Percentiles rank a stretch among this genome's conserved stretches.
These are phyloP conservation scores for Pantala flavescens DNA, from an alignment of 1,140 invertebrate species.

Conservation along the genomic window DNA sequence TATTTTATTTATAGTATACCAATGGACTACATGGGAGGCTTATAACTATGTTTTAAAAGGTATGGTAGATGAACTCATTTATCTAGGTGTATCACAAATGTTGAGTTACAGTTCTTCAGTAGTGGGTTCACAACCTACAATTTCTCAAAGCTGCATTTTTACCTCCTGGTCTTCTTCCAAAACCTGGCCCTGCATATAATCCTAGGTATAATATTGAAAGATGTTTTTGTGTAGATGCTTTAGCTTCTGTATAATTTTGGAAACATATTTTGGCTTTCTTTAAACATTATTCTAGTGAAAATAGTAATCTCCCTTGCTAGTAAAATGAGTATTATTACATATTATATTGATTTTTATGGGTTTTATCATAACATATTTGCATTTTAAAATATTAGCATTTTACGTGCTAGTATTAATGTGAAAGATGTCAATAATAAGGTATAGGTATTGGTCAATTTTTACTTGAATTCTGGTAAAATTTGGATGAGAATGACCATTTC, in stretches of 20 bases:
- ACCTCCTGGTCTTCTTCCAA: conserved; percentile 38
- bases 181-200: conserved; percentile 36
- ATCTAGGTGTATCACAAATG: conserved; percentile 41
- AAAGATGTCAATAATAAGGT: too few species aligned
- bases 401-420: conserved; percentile 23
- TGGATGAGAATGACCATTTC: too few species aligned
- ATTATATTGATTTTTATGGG: conserved; percentile 19
- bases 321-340: background rate
- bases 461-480: too few species aligned
- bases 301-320: conserved; percentile 11
- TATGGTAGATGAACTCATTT: conserved; percentile 46
- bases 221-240: too few species aligned
- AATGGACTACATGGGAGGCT: conserved; percentile 52
- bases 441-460: too few species aligned
- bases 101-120: conserved; percentile 45
- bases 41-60: conserved; percentile 52
- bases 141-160: conserved; percentile 48
- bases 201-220: too few species aligned
- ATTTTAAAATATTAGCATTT: too few species aligned
- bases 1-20: conserved; percentile 24
- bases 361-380: background rate
- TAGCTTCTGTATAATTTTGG: too few species aligned
- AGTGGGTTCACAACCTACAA: conserved; percentile 52
- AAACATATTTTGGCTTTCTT: too few species aligned
- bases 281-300: conserved; percentile 42